Percentiles rank a stretch among this genome's conserved stretches.
phyloP scores from a whole-genome alignment of 2,113 vertebrate genomes.

The Perca schrenkii region DNA sequence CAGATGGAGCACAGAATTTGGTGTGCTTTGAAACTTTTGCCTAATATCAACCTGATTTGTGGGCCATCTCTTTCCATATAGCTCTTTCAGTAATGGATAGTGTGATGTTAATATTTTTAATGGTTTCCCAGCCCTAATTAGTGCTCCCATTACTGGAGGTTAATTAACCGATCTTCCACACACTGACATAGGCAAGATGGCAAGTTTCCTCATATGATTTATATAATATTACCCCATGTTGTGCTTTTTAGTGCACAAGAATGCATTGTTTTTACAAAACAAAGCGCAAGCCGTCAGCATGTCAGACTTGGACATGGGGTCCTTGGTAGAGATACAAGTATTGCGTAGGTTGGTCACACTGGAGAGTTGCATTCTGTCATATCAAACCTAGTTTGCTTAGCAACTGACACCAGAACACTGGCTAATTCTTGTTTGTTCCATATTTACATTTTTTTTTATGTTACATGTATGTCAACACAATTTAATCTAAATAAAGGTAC shows the following conservation, averaged over 20 bases:
- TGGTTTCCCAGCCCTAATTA: slow-evolving; percentile 34
- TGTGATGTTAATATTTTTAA: slow-evolving; percentile 35
- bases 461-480: background rate
- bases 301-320: slow-evolving; percentile 24
- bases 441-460: no score
- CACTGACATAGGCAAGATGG: background rate
- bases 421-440: slow-evolving; percentile 34
- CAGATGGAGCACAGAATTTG: background rate
- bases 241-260: background rate
- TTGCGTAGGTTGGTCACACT: slow-evolving; percentile 53
- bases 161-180: slow-evolving; percentile 56
- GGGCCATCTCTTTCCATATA: background rate
- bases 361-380: slow-evolving; percentile 60
- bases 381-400: slow-evolving; percentile 72
- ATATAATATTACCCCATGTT: background rate
- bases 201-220: background rate
- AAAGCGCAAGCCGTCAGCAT: background rate
- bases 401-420: slow-evolving; percentile 67
- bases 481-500: background rate
- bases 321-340: slow-evolving; percentile 32
- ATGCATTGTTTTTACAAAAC: background rate
- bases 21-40: slow-evolving; percentile 6
- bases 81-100: slow-evolving; percentile 26
- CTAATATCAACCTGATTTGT: slow-evolving; percentile 27
- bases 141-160: slow-evolving; percentile 48